Percentiles rank a stretch among this genome's conserved stretches.
These are phyloP conservation scores for Calephelis nemesis DNA, from an alignment of 1,140 invertebrate species.

Conservation along the genomic window DNA sequence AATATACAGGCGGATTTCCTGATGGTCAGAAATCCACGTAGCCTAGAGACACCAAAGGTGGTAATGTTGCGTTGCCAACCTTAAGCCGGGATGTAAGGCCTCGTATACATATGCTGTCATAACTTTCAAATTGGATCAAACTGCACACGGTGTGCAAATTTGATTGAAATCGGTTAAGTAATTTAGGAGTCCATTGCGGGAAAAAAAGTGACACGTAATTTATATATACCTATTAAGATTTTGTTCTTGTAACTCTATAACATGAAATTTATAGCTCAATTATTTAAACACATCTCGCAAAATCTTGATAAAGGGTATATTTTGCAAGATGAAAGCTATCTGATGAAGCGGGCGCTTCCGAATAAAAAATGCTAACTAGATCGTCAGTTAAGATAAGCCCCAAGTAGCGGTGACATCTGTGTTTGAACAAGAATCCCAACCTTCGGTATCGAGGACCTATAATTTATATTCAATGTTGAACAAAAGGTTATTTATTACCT, in stretches of 20 bases:
- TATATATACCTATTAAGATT: too few species aligned
- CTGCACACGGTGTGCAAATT: too few species aligned
- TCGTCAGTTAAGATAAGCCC: conserved; percentile 48
- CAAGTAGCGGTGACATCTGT: conserved; percentile 53
- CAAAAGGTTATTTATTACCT: conserved; percentile 24
- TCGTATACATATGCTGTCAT: too few species aligned
- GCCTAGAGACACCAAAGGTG: too few species aligned
- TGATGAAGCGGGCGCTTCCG: conserved; percentile 48
- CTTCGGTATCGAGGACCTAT: conserved; percentile 28
- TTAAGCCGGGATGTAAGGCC: too few species aligned
- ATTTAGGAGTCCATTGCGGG: too few species aligned
- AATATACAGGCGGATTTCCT: too few species aligned
- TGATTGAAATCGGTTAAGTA: too few species aligned
- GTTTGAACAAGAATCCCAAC: conserved; percentile 37
- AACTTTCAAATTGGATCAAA: too few species aligned
- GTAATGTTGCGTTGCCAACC: too few species aligned
- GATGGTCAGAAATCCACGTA: too few species aligned
- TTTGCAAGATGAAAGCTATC: conserved; percentile 61
- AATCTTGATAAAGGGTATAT: conserved; percentile 51
- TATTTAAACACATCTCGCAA: conserved; percentile 3
- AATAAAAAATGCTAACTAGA: conserved; percentile 50
- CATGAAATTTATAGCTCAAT: conserved; percentile 2
- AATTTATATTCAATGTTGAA: conserved; percentile 30
- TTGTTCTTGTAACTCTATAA: not conserved
- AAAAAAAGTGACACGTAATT: too few species aligned